Evolutionary conservation across 1,140 invertebrate genomes (phyloP).

Genomic region (Sesamia nonagrioides): DNA sequence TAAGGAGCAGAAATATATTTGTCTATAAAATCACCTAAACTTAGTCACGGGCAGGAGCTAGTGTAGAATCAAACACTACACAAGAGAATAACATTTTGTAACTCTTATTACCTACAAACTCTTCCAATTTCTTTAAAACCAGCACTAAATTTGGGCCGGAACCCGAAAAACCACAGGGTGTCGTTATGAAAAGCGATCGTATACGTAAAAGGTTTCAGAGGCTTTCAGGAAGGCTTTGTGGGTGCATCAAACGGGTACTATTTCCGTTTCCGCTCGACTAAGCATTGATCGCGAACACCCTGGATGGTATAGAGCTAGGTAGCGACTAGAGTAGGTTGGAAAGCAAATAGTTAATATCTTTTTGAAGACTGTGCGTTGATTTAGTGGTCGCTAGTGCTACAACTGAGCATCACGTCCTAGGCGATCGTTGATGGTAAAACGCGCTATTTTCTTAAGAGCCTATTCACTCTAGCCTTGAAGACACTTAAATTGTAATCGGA

Average conservation of each 20-base stretch:
- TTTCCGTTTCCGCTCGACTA: conserved; percentile 43
- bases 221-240: conserved; percentile 39
- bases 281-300: conserved; percentile 32
- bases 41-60: no score
- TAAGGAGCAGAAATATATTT: no score
- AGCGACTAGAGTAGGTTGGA: background rate
- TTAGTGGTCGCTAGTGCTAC: no score
- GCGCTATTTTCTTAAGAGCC: no score
- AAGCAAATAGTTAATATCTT: no score
- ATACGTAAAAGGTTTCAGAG: conserved; percentile 16
- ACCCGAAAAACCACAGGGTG: conserved; percentile 11
- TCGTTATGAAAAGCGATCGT: conserved; percentile 38
- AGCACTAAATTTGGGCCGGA: background rate
- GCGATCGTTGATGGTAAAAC: no score
- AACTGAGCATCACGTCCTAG: no score
- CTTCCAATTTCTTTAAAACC: background rate
- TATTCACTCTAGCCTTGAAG: no score
- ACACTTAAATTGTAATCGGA: no score
- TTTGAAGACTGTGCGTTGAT: no score
- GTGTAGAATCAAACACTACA: no score
- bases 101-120: background rate
- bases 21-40: no score
- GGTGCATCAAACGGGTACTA: conserved; percentile 49
- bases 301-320: conserved; percentile 10
- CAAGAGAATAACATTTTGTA: background rate